Base-by-base conservation (phyloP, 2,797 vertebrate species). In the Allobates femoralis region DNA sequence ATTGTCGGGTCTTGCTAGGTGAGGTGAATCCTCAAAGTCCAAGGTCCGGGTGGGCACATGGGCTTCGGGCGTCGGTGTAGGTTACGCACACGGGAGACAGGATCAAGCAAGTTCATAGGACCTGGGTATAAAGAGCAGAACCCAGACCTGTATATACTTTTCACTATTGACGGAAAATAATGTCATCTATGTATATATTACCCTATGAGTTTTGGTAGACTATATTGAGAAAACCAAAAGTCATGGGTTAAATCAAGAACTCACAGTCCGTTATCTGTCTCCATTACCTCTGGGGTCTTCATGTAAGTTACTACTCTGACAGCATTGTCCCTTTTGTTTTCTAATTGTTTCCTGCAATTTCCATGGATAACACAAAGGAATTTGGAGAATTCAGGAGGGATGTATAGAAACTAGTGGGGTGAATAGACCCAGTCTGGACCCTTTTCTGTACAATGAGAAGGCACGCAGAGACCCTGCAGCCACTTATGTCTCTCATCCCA, bases 331-430 rank as follows among this genome's bases (percentile, higher is more conserved):
- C 84, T 80, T 85, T 85, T 85, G 77, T 85, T 85, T 80, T 73
- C 37, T 85, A 73, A 85, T 85, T 80, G 66, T 80, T 85, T 80
- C 77, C 77, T 80, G 66, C 67, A 23, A 85, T 85, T 85, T 79
- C 84, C 84, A 85, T 85, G 66, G 84, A 85, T 73, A 85, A 58
- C 19, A 71, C 41, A 60, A 7, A 46, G 84, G 84, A 85, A 85
- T 85, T 37, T 50, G 19, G 77, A 58, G 66, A 85, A 85, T 85
- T 53, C 55, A 30, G 19, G 62, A 67, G 28, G 62, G 60, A 5
- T 58, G 75, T n/a, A 69, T 23, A 56, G 46, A 30, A 51, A 15
- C 74, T 64, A 55, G 41, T 41, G 26, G 32, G 19, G 21, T 69
- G 62, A 55, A 53, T 67, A 81, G 79, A 71, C 50, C 37, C 50